Base-by-base conservation (phyloP, 1,140 invertebrate genomes). In the Lucilia sericata region DNA sequence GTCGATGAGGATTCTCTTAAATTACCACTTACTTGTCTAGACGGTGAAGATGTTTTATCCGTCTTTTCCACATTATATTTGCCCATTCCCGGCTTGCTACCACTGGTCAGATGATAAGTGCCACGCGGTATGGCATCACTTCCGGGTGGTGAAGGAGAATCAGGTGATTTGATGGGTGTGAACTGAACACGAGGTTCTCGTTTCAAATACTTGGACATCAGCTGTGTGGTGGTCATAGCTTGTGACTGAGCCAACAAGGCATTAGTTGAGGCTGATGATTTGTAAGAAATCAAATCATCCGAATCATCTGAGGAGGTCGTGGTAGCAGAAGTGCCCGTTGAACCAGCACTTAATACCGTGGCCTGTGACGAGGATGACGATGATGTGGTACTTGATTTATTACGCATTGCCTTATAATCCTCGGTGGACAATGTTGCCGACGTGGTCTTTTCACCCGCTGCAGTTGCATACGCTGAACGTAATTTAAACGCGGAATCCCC, bases 171-270 rank as follows among this genome's bases (percentile, higher is more conserved):
- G 19, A 90, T 90, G 0, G 89, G 89, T 21, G 89, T 90, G 5
- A 90, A 90, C 74, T 90, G 88, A 0, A 90, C 89, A 5, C 89
- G 86, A 17, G 89, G 89, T 74, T 90, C 89, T 8, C 89, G 86
- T 82, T 90, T 90, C 7, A 90, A 84, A 86, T 90, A 90, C 74
- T 90, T 90, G 2, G 89, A 90, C 89, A 90, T 90, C 65, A 90
- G 85, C 75, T 90, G 89, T 12, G 89, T 88, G 74, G 89, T 90
- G 83, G 89, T 90, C 89, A 90, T 90, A 42, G 89, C 89, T 86
- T 90, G 89, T 5, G 89, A 90, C 74, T 90, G 89, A 1, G 89
- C 89, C 80, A 90, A 82, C 81, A 90, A 74, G 1, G 89, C 89
- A 82, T 90, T 90, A 0, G 89, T 90, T 9, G 89, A 90, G 3